These are phyloP conservation scores for Crax fasciolata DNA, from an alignment of 2,797 vertebrate species.

Conservation along the genomic window DNA sequence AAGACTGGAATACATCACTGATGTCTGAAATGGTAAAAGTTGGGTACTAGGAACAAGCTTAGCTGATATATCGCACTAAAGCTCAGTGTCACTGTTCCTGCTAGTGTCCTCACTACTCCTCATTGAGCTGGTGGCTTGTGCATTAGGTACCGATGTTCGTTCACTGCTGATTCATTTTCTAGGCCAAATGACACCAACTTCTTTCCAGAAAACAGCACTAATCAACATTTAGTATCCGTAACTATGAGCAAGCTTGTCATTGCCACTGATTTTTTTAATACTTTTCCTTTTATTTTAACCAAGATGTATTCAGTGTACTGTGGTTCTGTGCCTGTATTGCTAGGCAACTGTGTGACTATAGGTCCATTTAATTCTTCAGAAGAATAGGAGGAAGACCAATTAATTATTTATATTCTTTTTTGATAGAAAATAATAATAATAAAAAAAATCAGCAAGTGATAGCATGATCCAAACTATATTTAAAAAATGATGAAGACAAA, in stretches of 20 bases:
- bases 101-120: neutral
- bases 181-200: neutral
- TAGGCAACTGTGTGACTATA: conserved; percentile 25
- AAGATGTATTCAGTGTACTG: neutral
- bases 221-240: neutral
- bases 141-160: neutral
- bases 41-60: neutral
- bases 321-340: neutral
- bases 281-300: neutral
- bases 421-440: neutral
- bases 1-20: neutral
- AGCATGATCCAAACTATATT: neutral
- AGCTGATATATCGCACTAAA: neutral
- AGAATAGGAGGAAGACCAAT: neutral
- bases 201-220: neutral
- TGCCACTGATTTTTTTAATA: neutral
- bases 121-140: neutral
- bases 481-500: neutral
- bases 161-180: neutral
- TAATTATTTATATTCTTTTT: neutral
- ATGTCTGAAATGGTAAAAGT: neutral
- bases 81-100: neutral
- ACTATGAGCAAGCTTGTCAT: neutral
- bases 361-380: neutral
- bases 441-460: neutral